Percentiles rank a stretch among this genome's conserved stretches.
These are phyloP conservation scores for Lithophane ornitopus DNA, from an alignment of 2,888 invertebrate species.

Conservation along the genomic window DNA sequence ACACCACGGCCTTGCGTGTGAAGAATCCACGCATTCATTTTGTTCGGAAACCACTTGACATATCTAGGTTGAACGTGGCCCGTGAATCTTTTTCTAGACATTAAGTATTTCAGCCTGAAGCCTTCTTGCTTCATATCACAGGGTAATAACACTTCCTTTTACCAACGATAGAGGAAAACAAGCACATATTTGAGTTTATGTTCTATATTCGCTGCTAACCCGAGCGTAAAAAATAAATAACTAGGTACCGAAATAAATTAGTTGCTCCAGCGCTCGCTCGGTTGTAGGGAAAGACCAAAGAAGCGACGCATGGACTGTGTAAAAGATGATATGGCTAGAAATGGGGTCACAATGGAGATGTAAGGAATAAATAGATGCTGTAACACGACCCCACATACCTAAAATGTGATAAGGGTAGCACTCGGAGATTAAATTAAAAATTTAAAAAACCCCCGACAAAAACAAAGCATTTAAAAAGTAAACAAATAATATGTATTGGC, in stretches of 20 bases:
- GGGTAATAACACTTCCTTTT: conserved; percentile 7
- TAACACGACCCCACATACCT: too few relatives aligned
- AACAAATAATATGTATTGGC: too few relatives aligned
- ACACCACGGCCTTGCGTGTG: conserved; percentile 78
- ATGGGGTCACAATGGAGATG: neutral
- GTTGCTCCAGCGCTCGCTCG: too few relatives aligned
- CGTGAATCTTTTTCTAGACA: conserved; percentile 12
- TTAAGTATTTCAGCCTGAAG: conserved; percentile 27
- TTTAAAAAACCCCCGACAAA: too few relatives aligned
- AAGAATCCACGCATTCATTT: conserved; percentile 81
- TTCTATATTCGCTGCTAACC: neutral
- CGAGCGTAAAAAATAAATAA: neutral
- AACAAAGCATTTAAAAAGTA: too few relatives aligned
- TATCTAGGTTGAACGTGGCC: conserved; percentile 71
- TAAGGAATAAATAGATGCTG: too few relatives aligned
- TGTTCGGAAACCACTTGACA: conserved; percentile 75
- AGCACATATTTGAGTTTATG: neutral
- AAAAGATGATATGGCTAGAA: neutral
- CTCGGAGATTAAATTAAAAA: too few relatives aligned
- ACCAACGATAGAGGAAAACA: neutral
- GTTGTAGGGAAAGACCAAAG: neutral
- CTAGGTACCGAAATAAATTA: too few relatives aligned
- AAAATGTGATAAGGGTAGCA: too few relatives aligned
- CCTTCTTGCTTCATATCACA: conserved; percentile 20
- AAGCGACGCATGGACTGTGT: neutral